Evolutionary conservation across 2,797 vertebrate genomes (phyloP).

Genomic region (Squalus acanthias): DNA sequence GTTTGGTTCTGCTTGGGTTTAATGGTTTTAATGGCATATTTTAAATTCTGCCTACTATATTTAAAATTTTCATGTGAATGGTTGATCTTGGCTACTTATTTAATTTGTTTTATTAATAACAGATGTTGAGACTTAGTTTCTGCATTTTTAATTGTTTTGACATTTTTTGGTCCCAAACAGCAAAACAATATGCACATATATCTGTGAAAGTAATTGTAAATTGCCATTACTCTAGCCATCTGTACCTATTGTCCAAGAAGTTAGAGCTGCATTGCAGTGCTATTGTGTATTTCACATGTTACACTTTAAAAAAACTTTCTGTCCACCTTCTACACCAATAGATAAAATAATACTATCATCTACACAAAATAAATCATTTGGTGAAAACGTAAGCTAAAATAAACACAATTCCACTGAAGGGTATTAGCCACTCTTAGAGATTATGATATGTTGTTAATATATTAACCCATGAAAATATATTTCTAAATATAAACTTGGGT

Average conservation of each 20-base stretch:
- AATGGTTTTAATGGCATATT: too few species aligned
- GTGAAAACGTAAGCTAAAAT: constrained; percentile 10
- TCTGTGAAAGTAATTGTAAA: neutral
- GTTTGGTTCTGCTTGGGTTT: too few species aligned
- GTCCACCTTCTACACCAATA: neutral
- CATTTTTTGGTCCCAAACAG: neutral
- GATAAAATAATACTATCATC: neutral
- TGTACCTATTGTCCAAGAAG: too few species aligned
- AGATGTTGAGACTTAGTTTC: neutral
- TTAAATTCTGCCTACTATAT: too few species aligned
- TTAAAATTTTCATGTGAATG: too few species aligned
- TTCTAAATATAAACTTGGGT: constrained; percentile 8
- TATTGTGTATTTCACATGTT: neutral
- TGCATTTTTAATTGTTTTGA: neutral
- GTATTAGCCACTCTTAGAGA: neutral
- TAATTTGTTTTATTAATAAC: neutral
- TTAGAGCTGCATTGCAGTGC: neutral
- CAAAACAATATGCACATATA: neutral
- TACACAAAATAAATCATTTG: neutral
- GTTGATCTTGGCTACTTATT: too few species aligned
- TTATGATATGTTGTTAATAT: constrained; percentile 12
- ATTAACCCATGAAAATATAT: constrained; percentile 13
- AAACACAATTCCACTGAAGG: neutral
- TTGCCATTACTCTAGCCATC: neutral
- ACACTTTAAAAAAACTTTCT: neutral